phyloP scores from a whole-genome alignment of 2,888 invertebrate species.

The Stenolophus ochropezus region DNA sequence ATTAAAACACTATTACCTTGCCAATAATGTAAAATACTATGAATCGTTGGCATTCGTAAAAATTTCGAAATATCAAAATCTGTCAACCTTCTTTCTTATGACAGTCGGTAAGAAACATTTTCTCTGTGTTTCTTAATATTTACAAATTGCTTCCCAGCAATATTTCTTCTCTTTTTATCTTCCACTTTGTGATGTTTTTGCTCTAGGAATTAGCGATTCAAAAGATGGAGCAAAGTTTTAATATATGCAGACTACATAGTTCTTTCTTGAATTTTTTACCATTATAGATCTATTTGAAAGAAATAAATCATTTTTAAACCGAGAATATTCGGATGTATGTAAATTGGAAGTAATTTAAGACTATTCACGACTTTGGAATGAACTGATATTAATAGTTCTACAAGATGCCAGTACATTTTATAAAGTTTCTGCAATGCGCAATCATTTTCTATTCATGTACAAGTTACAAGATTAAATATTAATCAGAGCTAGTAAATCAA shows the following conservation, averaged over 20 bases:
- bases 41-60: too few relatives aligned
- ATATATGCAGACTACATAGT: slow-evolving; percentile 8
- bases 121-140: background rate
- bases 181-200: background rate
- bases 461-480: background rate
- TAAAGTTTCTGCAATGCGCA: background rate
- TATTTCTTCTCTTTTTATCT: background rate
- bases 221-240: slow-evolving; percentile 6
- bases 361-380: background rate
- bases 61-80: too few relatives aligned
- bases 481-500: background rate
- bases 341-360: background rate
- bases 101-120: too few relatives aligned
- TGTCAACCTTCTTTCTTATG: too few relatives aligned
- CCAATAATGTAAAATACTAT: too few relatives aligned
- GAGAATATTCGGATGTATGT: background rate
- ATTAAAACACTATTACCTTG: too few relatives aligned
- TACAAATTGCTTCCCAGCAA: background rate
- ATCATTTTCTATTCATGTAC: background rate
- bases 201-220: background rate
- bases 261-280: background rate
- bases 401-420: background rate
- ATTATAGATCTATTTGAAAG: background rate
- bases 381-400: background rate
- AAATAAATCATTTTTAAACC: slow-evolving; percentile 9